Evolutionary conservation across 1,140 invertebrate genomes (phyloP).

Genomic region (Hycleus phaleratus): DNA sequence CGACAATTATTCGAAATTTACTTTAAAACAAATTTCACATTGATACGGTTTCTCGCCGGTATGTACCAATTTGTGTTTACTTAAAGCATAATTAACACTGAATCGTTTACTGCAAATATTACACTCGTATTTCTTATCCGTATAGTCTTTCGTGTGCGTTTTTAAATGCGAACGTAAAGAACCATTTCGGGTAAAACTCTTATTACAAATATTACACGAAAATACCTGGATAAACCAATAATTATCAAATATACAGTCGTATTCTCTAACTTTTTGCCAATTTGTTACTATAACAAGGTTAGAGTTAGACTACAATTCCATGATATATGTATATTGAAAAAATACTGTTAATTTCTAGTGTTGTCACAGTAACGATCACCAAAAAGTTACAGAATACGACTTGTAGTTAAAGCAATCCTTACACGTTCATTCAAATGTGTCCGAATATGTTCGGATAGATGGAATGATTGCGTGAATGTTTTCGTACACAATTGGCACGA

Average conservation of each 20-base stretch:
- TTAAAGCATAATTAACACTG: conserved; percentile 12
- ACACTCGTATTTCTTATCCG: conserved; percentile 6
- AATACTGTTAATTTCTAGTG: too few relatives aligned
- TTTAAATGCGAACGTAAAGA: conserved; percentile 7
- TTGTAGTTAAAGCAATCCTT: too few relatives aligned
- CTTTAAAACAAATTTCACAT: conserved; percentile 25
- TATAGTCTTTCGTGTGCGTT: conserved; percentile 10
- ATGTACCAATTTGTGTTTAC: conserved; percentile 28
- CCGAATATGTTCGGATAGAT: conserved; percentile 11
- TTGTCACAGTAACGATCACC: too few relatives aligned
- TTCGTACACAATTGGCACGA: conserved; percentile 9
- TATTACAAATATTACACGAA: conserved; percentile 10
- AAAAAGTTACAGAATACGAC: too few relatives aligned
- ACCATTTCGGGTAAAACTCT: conserved; percentile 8
- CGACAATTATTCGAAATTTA: neutral
- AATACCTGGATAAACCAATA: conserved; percentile 6
- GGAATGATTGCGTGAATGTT: conserved; percentile 8
- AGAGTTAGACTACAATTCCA: too few relatives aligned
- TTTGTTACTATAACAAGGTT: neutral
- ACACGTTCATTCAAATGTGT: conserved; percentile 8
- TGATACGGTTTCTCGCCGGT: conserved; percentile 26
- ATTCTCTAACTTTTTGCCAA: too few relatives aligned
- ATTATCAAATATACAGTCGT: neutral
- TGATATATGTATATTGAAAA: too few relatives aligned
- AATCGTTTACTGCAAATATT: conserved; percentile 14